phyloP scores from a whole-genome alignment of 2,113 vertebrate species.

The Natator depressus region DNA sequence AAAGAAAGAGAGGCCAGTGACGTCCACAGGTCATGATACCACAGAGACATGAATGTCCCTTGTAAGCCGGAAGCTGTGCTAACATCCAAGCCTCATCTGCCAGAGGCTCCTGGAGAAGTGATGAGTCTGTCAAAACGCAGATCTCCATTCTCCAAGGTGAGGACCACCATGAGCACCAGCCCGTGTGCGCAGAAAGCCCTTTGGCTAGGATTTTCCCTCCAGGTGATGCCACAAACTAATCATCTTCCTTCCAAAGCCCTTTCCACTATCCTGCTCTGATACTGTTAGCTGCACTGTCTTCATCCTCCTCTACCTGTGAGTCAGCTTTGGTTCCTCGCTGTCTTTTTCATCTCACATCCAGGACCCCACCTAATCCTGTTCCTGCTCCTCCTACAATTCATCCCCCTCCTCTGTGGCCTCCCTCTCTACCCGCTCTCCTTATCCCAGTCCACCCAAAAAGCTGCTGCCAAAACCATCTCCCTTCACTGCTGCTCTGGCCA shows the following conservation, averaged over 20 bases:
- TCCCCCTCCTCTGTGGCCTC: not conserved
- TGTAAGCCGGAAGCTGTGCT: not conserved
- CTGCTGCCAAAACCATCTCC: not conserved
- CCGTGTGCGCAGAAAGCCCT: not conserved
- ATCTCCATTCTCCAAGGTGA: not conserved
- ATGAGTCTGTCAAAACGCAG: not conserved
- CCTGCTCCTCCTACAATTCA: not conserved
- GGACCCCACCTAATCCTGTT: not conserved
- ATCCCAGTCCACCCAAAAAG: not conserved
- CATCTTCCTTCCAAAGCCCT: not conserved
- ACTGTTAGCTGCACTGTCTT: not conserved
- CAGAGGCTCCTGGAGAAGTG: not conserved
- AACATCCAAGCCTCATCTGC: not conserved
- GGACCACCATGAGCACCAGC: not conserved
- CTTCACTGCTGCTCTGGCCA: not conserved
- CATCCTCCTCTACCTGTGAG: not conserved
- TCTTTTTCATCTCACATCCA: not conserved
- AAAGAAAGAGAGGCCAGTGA: not conserved
- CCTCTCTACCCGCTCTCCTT: not conserved
- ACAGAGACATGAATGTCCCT: not conserved
- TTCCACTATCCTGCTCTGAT: not conserved
- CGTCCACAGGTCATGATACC: accelerated
- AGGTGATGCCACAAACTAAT: not conserved
- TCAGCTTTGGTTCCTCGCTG: not conserved
- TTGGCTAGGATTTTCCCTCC: not conserved